A percentile compares a stretch with the other conserved stretches of the same genome.
Conservation (phyloP, 2,797 vertebrate species). For the Pelobates cultripes region DNA sequence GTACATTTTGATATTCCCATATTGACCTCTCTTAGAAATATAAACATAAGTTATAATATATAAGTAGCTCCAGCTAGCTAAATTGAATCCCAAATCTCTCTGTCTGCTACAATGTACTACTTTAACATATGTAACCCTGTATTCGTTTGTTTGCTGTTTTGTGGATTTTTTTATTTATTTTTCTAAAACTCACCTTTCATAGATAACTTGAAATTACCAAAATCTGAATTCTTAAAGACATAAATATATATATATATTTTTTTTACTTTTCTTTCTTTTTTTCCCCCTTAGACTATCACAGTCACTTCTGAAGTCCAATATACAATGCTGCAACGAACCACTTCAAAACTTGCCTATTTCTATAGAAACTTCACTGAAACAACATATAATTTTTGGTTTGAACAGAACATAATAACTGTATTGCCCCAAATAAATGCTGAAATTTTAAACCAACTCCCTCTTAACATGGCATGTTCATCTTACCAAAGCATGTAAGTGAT, state of each 20-base stretch:
- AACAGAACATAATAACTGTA: constrained; percentile 14
- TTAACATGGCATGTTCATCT: constrained; percentile 46
- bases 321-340: constrained; percentile 47
- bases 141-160: no score
- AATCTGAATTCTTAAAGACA: no score
- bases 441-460: constrained; percentile 51
- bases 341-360: not conserved
- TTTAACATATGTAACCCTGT: no score
- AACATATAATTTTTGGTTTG: constrained; percentile 48
- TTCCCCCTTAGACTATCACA: not conserved
- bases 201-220: no score
- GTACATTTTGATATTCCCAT: not conserved
- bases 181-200: no score
- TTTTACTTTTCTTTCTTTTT: not conserved
- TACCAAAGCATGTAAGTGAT: constrained; percentile 59
- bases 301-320: constrained; percentile 13
- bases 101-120: no score
- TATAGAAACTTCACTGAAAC: constrained; percentile 21
- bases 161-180: no score
- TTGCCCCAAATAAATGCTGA: constrained; percentile 26
- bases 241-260: no score
- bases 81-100: no score
- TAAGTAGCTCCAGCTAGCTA: no score
- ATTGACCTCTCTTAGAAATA: not conserved
- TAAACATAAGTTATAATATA: no score